Percentiles rank a stretch among this genome's conserved stretches.
These are phyloP conservation scores for Stenodema calcarata DNA, from an alignment of 2,888 invertebrate genomes.

Conservation along the genomic window DNA sequence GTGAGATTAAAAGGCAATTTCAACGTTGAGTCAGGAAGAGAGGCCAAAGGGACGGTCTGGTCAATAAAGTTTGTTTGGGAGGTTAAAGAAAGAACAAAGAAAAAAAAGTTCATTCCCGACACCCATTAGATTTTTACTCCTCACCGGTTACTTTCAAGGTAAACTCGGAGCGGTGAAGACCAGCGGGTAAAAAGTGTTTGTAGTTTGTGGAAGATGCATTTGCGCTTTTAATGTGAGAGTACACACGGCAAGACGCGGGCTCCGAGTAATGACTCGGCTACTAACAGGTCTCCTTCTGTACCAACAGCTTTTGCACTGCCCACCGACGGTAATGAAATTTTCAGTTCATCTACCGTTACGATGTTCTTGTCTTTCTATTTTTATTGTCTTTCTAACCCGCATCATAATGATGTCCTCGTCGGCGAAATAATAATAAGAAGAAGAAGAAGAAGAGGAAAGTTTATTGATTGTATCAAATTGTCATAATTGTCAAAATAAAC, in stretches of 20 bases:
- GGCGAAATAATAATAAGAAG: no score
- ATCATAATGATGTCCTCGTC: no score
- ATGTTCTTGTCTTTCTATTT: no score
- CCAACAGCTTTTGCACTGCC: not conserved
- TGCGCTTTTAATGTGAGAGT: slow-evolving; percentile 19
- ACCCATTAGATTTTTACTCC: not conserved
- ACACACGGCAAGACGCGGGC: not conserved
- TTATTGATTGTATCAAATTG: no score
- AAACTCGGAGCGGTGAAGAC: not conserved
- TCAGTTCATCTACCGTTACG: not conserved
- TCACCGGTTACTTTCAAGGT: not conserved
- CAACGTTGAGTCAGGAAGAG: not conserved
- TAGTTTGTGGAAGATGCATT: slow-evolving; percentile 5
- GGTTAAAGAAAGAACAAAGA: not conserved
- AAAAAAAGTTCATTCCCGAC: not conserved
- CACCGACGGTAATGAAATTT: not conserved
- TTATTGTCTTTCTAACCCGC: no score
- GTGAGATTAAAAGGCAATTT: not conserved
- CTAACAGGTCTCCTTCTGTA: not conserved
- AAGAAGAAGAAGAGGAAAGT: no score
- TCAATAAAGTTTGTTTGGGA: not conserved
- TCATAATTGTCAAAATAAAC: no score
- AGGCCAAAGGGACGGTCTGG: not conserved
- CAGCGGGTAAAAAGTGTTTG: not conserved
- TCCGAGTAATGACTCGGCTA: not conserved